A percentile compares a stretch with the other conserved stretches of the same genome.
These are phyloP conservation scores for Uromys caudimaculatus DNA, from an alignment of 2,797 vertebrate genomes.

Conservation along the genomic window DNA sequence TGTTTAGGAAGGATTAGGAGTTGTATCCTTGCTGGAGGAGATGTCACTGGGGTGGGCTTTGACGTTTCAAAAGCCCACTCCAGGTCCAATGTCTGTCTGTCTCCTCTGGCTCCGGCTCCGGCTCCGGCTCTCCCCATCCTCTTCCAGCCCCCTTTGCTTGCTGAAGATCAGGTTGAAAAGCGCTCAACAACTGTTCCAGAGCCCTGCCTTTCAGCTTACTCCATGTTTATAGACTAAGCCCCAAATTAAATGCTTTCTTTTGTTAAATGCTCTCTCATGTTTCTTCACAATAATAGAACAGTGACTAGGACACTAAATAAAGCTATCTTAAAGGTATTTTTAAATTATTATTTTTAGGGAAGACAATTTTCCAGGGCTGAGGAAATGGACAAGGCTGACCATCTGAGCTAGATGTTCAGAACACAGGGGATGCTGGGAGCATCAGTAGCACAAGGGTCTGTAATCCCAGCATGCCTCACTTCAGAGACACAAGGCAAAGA, in stretches of 20 bases:
- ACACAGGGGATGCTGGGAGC: too few species aligned
- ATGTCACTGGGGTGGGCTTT: not conserved
- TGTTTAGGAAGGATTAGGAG: not conserved
- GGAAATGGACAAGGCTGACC: not conserved
- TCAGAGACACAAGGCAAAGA: not conserved
- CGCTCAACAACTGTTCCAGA: not conserved
- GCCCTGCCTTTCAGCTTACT: too few species aligned
- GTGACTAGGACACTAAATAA: not conserved
- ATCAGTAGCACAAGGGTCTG: not conserved
- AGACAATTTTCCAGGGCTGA: not conserved
- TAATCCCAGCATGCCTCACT: not conserved
- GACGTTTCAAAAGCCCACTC: not conserved
- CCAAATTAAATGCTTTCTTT: not conserved
- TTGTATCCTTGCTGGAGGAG: not conserved
- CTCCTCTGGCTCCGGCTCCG: not conserved
- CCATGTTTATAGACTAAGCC: too few species aligned
- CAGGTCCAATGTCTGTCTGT: not conserved
- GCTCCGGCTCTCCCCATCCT: not conserved
- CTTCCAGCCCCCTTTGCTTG: not conserved
- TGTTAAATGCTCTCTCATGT: not conserved
- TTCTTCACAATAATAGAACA: not conserved
- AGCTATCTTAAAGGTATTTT: conserved; percentile 9
- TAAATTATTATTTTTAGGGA: not conserved
- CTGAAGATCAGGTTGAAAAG: not conserved
- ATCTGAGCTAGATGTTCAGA: not conserved